These are phyloP conservation scores for Cacoxenus indagator DNA, from an alignment of 2,888 invertebrate genomes.

Conservation along the genomic window DNA sequence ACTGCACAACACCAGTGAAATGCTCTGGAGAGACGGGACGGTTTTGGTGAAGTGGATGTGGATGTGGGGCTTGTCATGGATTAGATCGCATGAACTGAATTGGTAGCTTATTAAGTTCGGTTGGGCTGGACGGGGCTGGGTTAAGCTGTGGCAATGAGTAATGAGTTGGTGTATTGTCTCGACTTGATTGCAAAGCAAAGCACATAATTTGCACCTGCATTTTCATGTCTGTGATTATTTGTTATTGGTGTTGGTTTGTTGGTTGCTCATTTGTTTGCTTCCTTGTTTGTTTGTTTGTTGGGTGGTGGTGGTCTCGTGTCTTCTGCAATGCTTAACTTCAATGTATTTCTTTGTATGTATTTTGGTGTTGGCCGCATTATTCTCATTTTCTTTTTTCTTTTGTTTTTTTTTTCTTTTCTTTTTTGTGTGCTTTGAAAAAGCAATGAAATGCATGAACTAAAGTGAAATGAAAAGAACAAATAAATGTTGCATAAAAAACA, in stretches of 20 bases:
- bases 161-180: slow-evolving; percentile 17
- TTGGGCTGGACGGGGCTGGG: not conserved
- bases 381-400: slow-evolving; percentile 32
- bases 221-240: slow-evolving; percentile 47
- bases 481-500: slow-evolving; percentile 2
- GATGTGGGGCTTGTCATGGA: not conserved
- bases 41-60: not conserved
- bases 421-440: not conserved
- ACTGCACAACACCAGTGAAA: not conserved
- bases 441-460: slow-evolving; percentile 16
- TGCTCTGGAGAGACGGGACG: not conserved
- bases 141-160: too few species aligned
- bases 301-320: slow-evolving; percentile 28
- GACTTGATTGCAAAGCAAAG: slow-evolving; percentile 51
- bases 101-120: slow-evolving; percentile 21
- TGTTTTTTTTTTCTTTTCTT: slow-evolving; percentile 29
- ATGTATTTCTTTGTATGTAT: slow-evolving; percentile 40
- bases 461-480: slow-evolving; percentile 25
- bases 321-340: slow-evolving; percentile 4
- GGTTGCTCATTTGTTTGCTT: slow-evolving; percentile 28
- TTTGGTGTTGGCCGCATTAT: slow-evolving; percentile 41
- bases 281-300: slow-evolving; percentile 41
- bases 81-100: slow-evolving; percentile 12
- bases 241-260: slow-evolving; percentile 41
- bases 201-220: slow-evolving; percentile 61